Base-by-base conservation (phyloP, 2,113 vertebrate species). In the Cathartes aura region DNA sequence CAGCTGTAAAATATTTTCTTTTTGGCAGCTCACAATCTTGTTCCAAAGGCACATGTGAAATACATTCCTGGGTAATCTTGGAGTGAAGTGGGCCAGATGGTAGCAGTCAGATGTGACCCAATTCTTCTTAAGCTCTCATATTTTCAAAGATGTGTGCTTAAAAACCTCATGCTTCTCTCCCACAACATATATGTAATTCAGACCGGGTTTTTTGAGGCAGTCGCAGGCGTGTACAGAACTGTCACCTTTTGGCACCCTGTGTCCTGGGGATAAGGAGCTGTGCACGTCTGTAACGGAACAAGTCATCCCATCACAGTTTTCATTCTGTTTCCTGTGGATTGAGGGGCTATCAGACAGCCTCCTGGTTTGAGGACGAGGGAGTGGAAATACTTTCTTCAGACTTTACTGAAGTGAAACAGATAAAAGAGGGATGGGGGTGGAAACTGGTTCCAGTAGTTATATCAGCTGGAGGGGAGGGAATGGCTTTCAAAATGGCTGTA, bases 11-110 rank as follows among this genome's bases (percentile, higher is more conserved):
- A 85, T 97, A 96, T 98, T 97, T 97, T 97, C 87, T 53, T 91
- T 91, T 96, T 97, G 97, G 97, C 96, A 97, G 93, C 71, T 75
- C 80, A 68, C 81, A 96, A 63, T 94, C 96, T 97, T 96, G 93
- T 97, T 98, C 96, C 96, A 91, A 91, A 98, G 88, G 90, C 96
- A 96, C 97, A 97, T 97, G 96, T 97, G 96, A 97, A 98, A 97
- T 80, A 80, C 95, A 98, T 97, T 98, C 95, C 95, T 97, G 92
- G 95, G 79, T 94, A 97, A 98, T 97, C 95, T 97, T 93, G 87
- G 89, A 95, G 96, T 93, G 93, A 96, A 97, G 79, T 72, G 96
- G 94, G 97, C 96, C 97, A 98, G 97, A 98, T 98, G 97, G 97
- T 97, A 97, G 97, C 96, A 97, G 94, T 97, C 95, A 97, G 95